Percentiles rank a stretch among this genome's conserved stretches.
Conservation (phyloP, 2,888 invertebrate genomes). For the Acanthosoma haemorrhoidale region DNA sequence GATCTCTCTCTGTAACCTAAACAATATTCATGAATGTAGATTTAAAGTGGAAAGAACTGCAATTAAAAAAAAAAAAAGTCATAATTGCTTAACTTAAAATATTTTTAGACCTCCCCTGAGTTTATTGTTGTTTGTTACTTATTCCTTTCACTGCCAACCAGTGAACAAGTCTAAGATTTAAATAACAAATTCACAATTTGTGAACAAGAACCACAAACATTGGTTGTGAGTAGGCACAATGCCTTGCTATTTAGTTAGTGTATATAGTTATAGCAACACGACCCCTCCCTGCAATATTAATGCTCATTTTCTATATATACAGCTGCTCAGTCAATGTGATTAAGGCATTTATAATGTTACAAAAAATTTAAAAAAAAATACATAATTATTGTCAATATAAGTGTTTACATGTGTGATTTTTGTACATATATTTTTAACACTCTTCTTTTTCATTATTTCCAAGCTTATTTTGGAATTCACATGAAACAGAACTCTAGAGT, state of each 20-base stretch:
- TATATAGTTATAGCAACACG: not conserved
- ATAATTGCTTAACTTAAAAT: not conserved
- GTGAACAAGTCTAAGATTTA: not conserved
- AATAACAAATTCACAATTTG: not conserved
- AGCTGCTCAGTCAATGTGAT: conserved; percentile 28
- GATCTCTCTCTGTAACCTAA: no score
- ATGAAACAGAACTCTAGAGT: not conserved
- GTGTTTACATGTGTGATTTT: conserved; percentile 10
- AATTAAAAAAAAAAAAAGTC: not conserved
- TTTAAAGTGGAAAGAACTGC: not conserved
- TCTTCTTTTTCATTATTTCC: not conserved
- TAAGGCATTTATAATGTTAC: conserved; percentile 27
- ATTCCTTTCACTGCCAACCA: not conserved
- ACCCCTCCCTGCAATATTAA: conserved; percentile 3
- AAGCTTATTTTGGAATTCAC: not conserved
- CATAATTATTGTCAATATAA: not conserved
- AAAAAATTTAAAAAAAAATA: not conserved
- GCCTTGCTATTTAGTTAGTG: conserved; percentile 6
- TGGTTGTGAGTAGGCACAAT: conserved; percentile 20
- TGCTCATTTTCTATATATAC: conserved; percentile 25
- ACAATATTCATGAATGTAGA: no score
- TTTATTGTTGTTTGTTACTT: not conserved
- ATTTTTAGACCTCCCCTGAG: not conserved
- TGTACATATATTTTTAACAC: conserved; percentile 21
- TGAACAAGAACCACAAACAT: not conserved